Percentiles rank a stretch among this genome's conserved stretches.
phyloP scores from a whole-genome alignment of 1,140 invertebrate genomes.

The Drosophila sturtevanti region DNA sequence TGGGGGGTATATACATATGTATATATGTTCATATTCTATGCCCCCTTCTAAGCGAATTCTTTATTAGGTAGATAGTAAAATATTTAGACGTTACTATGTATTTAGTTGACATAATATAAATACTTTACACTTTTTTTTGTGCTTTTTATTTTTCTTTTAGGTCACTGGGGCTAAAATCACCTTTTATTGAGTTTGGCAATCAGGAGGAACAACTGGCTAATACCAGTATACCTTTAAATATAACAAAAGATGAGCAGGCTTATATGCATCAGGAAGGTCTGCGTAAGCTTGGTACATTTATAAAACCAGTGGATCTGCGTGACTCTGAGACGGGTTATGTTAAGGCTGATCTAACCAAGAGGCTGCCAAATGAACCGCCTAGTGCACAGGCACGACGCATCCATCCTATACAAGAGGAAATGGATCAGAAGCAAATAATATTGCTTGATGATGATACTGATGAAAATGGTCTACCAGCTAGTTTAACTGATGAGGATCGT shows the following conservation, averaged over 20 bases:
- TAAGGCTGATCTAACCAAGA: constrained; percentile 71
- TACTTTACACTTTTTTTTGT: not conserved
- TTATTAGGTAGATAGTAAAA: too few relatives aligned
- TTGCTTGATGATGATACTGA: constrained; percentile 79
- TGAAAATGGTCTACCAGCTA: constrained; percentile 71
- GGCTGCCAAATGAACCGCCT: constrained; percentile 40
- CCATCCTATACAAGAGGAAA: constrained; percentile 78
- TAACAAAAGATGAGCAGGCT: constrained; percentile 77
- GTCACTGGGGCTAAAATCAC: constrained; percentile 75
- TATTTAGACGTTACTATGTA: too few relatives aligned
- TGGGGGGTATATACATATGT: too few relatives aligned
- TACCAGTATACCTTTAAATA: constrained; percentile 76
- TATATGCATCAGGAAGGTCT: constrained; percentile 78
- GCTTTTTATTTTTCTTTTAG: constrained; percentile 38
- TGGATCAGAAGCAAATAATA: constrained; percentile 80
- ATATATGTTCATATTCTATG: too few relatives aligned
- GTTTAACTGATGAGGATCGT: constrained; percentile 74
- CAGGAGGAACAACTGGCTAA: constrained; percentile 74
- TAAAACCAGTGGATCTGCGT: constrained; percentile 77
- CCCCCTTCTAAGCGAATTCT: too few relatives aligned
- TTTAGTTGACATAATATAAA: too few relatives aligned
- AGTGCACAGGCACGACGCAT: constrained; percentile 47
- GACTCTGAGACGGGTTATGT: constrained; percentile 76
- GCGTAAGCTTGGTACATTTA: constrained; percentile 76
- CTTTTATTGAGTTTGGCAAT: constrained; percentile 78